These are phyloP conservation scores for Corythoichthys intestinalis DNA, from an alignment of 2,113 vertebrate genomes.

Conservation along the genomic window DNA sequence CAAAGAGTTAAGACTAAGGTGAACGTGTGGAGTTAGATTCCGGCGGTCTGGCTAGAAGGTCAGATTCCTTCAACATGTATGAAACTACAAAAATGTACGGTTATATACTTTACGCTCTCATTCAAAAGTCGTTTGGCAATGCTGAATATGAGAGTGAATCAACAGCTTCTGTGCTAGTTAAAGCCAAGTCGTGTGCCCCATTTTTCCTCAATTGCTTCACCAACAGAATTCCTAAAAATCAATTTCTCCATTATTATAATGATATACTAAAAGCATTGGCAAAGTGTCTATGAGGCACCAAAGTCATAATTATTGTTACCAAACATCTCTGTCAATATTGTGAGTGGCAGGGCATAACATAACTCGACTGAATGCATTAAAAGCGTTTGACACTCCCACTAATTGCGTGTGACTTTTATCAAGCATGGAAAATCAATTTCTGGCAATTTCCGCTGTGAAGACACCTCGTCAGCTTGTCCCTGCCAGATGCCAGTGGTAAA, in stretches of 20 bases:
- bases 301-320: conserved; percentile 37
- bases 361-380: conserved; percentile 40
- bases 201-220: neutral
- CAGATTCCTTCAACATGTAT: neutral
- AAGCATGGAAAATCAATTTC: conserved; percentile 55
- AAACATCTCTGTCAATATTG: conserved; percentile 39
- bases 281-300: conserved; percentile 10
- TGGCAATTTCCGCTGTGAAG: conserved; percentile 60
- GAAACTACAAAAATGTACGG: neutral
- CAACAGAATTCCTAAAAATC: too few relatives aligned
- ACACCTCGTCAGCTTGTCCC: conserved; percentile 57
- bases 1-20: too few relatives aligned
- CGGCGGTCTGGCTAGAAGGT: too few relatives aligned
- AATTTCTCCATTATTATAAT: neutral
- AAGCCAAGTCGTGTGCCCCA: too few relatives aligned
- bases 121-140: neutral
- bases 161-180: too few relatives aligned
- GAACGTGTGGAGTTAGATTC: too few relatives aligned
- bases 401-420: conserved; percentile 58
- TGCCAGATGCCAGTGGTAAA: conserved; percentile 56
- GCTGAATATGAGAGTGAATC: too few relatives aligned
- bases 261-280: conserved; percentile 12
- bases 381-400: conserved; percentile 49
- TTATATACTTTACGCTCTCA: neutral
- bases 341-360: conserved; percentile 33